These are phyloP conservation scores for Notiomystis cincta DNA, from an alignment of 2,113 vertebrate species.

Conservation along the genomic window DNA sequence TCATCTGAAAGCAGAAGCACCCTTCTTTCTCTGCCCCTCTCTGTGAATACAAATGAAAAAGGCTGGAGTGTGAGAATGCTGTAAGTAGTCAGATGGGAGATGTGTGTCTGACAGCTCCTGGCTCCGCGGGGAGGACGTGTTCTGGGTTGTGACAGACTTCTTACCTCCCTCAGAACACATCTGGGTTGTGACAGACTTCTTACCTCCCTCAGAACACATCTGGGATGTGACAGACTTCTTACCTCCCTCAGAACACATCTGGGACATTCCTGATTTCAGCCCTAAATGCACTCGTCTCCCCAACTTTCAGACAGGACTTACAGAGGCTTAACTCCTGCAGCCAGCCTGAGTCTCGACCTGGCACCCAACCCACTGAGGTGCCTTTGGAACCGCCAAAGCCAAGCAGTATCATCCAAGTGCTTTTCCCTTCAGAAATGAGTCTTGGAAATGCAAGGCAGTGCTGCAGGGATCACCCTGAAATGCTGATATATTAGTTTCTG, in stretches of 20 bases:
- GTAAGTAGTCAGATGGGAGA: background rate
- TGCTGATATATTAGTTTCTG: background rate
- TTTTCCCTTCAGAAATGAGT: background rate
- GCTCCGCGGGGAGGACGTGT: fast-evolving
- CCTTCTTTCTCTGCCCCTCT: background rate
- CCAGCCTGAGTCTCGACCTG: background rate
- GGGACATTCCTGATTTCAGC: background rate
- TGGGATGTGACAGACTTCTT: background rate
- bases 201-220: background rate
- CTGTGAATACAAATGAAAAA: background rate
- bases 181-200: background rate
- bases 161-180: background rate
- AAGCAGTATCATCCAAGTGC: background rate
- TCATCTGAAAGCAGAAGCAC: background rate
- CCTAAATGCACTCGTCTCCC: background rate
- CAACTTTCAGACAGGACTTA: background rate
- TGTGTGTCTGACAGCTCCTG: conserved; percentile 2
- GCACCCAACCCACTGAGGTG: background rate
- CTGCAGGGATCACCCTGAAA: background rate
- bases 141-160: background rate
- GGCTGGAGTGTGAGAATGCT: background rate
- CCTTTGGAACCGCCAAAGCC: background rate
- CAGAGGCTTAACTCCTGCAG: background rate
- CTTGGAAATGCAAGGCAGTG: background rate
- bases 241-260: background rate